Evolutionary conservation across 2,113 vertebrate genomes (phyloP), one percentile per base, ranked within the genome.

Genomic region (Petrocephalus microphthalmus): DNA sequence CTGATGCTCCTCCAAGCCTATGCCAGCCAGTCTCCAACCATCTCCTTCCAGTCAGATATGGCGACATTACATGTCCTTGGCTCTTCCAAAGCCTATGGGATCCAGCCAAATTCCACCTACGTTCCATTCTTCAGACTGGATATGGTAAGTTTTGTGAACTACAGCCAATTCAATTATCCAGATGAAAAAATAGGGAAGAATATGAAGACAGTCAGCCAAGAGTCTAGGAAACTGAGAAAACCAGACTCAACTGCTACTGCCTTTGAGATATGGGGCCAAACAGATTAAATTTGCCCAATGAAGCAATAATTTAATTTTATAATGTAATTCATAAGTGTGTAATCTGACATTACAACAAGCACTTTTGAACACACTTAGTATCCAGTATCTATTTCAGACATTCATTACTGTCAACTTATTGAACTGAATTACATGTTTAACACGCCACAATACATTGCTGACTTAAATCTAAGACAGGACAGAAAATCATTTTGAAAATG

Each of bases 1-100:
- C 71, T 90, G 87, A 94, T 96, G 94, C 42, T 54, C 37, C 88
- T 96, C 60, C 81, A 91, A 37, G 86, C 94, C 64, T 93, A 94
- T 33, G 92, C 93, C 90, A 91, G 11, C 52, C 29, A 94, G 1
- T 7, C 87, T 3, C 95, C 95, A 0, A 5, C 87, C 13, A 89
- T 95, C 90, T 93, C 92, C 87, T 90, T 95, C 88, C 91, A 89
- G 13, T n/a, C 93, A 2, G 93, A 88, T 2, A 85, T 45, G 19
- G 15, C 91, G 4, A 87, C 47, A 0, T n/a, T 93, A 82, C 6
- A 1, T 11, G 2, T 92, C 19, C 33, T 17, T 2, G 81, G 49
- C 0, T 17, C 83, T 1, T 56, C 90, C 0, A 94, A 94, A 67
- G 92, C 93, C 37, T 91, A 85, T 10, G 95, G 92, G 53, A 88